phyloP scores from a whole-genome alignment of 2,113 vertebrate species.

The Nothobranchius furzeri region DNA sequence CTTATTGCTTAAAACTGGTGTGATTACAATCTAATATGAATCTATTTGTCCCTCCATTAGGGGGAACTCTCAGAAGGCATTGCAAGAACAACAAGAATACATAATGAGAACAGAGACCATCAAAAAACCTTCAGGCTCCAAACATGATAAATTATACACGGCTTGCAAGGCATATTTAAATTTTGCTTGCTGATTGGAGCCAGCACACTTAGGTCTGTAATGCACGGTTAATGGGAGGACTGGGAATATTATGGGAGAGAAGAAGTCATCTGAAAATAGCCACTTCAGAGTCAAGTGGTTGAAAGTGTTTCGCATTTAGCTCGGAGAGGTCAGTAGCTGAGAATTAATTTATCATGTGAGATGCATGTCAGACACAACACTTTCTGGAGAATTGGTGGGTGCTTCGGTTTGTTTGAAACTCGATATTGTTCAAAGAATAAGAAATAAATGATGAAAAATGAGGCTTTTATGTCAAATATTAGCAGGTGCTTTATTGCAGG shows the following conservation, averaged over 20 bases:
- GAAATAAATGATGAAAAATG: constrained; percentile 62
- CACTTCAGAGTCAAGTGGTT: constrained; percentile 30
- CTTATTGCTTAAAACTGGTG: constrained; percentile 56
- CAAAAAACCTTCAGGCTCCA: constrained; percentile 67
- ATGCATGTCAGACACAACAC: constrained; percentile 30
- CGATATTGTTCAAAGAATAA: constrained; percentile 18
- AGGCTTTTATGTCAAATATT: constrained; percentile 47
- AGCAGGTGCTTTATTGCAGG: constrained; percentile 35
- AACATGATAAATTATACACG: constrained; percentile 73
- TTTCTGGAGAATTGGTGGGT: constrained; percentile 11
- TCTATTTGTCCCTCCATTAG: constrained; percentile 75
- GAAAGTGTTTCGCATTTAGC: constrained; percentile 45
- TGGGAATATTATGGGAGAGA: constrained; percentile 60
- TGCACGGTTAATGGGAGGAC: constrained; percentile 71
- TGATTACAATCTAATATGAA: constrained; percentile 69
- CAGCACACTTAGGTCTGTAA: constrained; percentile 70
- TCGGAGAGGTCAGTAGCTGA: constrained; percentile 13
- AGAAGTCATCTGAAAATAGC: constrained; percentile 50
- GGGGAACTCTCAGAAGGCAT: constrained; percentile 56
- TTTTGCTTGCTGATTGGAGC: constrained; percentile 53
- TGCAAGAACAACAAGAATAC: constrained; percentile 62
- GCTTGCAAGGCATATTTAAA: constrained; percentile 66
- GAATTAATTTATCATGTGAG: constrained; percentile 50
- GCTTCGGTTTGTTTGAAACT: constrained; percentile 14
- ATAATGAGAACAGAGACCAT: constrained; percentile 73